A percentile compares a stretch with the other conserved stretches of the same genome.
phyloP scores from a whole-genome alignment of 1,140 invertebrate species.

The Oedothorax gibbosus region DNA sequence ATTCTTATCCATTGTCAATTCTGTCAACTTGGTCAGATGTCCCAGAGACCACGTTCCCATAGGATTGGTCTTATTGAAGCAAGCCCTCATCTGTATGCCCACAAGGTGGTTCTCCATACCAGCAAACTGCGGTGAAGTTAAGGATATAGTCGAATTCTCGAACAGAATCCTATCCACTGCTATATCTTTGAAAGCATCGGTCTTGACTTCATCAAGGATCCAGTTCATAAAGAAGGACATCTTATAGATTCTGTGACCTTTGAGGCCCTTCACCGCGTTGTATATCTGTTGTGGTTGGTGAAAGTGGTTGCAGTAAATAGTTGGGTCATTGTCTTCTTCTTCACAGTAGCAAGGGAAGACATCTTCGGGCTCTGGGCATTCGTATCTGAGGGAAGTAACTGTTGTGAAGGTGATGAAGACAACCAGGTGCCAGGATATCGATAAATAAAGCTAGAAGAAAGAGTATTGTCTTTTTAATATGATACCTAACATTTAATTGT shows the following conservation, averaged over 20 bases:
- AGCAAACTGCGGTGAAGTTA: conserved; percentile 30
- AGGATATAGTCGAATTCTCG: conserved; percentile 49
- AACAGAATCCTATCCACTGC: conserved; percentile 36
- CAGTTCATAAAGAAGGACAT: conserved; percentile 56
- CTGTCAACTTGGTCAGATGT: conserved; percentile 45
- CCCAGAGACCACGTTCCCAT: conserved; percentile 33
- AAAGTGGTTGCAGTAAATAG: conserved; percentile 48
- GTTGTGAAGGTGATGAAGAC: neutral
- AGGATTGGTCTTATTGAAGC: conserved; percentile 50
- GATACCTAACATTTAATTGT: no score
- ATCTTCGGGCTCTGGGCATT: conserved; percentile 51
- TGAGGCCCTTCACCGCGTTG: conserved; percentile 12
- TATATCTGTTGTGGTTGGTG: conserved; percentile 25
- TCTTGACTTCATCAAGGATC: conserved; percentile 39
- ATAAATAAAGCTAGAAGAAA: no score
- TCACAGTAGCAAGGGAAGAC: conserved; percentile 52
- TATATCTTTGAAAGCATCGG: conserved; percentile 36
- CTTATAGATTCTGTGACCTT: conserved; percentile 26
- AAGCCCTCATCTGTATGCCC: conserved; percentile 22
- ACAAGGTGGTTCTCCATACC: conserved; percentile 29
- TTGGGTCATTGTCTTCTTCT: conserved; percentile 39
- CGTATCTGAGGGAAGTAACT: neutral
- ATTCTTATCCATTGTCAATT: conserved; percentile 38
- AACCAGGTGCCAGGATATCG: neutral
- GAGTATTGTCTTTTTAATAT: no score